Conservation (phyloP, 2,113 vertebrate genomes). For the Heterochromis multidens region DNA sequence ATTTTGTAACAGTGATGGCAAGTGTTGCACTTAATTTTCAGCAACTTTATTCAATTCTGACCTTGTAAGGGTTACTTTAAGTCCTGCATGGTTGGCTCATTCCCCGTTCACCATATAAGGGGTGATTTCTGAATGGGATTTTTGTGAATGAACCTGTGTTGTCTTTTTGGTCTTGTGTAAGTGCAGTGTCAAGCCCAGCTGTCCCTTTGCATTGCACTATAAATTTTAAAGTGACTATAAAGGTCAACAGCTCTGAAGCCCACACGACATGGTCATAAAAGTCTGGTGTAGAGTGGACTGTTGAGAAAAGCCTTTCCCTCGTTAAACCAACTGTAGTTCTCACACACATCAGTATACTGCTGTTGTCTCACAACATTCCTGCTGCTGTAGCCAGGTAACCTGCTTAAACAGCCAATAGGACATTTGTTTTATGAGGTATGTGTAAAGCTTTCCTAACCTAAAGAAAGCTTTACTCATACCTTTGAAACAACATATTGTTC, state of each 20-base stretch:
- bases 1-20: not conserved
- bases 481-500: constrained; percentile 9
- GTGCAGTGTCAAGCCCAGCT: constrained; percentile 24
- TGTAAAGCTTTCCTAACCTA: constrained; percentile 11
- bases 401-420: constrained; percentile 2
- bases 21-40: not conserved
- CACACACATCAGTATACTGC: not conserved
- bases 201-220: constrained; percentile 32
- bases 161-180: not conserved
- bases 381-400: constrained; percentile 52
- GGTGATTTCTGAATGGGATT: constrained; percentile 8
- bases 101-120: not conserved
- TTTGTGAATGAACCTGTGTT: constrained; percentile 47
- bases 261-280: constrained; percentile 54
- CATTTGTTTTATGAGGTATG: constrained; percentile 36
- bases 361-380: constrained; percentile 50
- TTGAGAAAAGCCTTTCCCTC: constrained; percentile 29
- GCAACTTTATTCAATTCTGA: not conserved
- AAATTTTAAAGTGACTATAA: constrained; percentile 44
- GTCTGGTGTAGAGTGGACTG: constrained; percentile 26
- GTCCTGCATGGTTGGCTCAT: not conserved
- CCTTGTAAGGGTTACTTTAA: not conserved
- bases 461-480: too few species aligned
- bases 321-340: not conserved
- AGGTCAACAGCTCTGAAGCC: constrained; percentile 9